Percentiles rank a stretch among this genome's conserved stretches.
Evolutionary conservation across 2,113 vertebrate genomes (phyloP).

Genomic region (Micronycteris hirsuta): DNA sequence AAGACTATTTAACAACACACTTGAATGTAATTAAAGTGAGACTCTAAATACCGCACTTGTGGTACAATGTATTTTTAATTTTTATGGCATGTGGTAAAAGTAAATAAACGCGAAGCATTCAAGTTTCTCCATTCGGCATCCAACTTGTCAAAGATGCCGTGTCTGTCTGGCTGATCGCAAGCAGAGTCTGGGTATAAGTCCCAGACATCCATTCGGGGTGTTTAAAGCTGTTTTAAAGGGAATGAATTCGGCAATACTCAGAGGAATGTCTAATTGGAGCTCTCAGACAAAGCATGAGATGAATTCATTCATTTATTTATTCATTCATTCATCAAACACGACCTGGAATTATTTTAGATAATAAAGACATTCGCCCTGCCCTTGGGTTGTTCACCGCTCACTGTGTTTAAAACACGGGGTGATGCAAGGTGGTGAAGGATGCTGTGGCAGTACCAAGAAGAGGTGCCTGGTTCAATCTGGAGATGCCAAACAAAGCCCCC

Average conservation of each 20-base stretch:
- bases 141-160: conserved; percentile 75
- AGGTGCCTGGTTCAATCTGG: background rate
- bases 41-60: conserved; percentile 83
- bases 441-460: background rate
- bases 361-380: background rate
- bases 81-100: conserved; percentile 86
- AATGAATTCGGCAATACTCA: background rate
- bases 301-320: background rate
- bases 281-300: background rate
- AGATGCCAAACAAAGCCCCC: background rate
- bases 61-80: conserved; percentile 88
- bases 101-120: conserved; percentile 81
- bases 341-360: background rate
- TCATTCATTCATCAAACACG: background rate
- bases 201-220: background rate
- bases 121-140: conserved; percentile 75
- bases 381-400: background rate
- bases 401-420: background rate
- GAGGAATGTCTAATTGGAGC: background rate
- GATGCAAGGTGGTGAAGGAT: background rate
- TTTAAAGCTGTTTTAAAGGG: background rate
- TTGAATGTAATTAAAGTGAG: conserved; percentile 87
- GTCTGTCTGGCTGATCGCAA: conserved; percentile 36
- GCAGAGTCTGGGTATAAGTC: conserved; percentile 26
- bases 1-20: conserved; percentile 88